Percentiles rank a stretch among this genome's conserved stretches.
Conservation (phyloP, 92 coral and sea anemone species). For the Paragorgia papillata region DNA sequence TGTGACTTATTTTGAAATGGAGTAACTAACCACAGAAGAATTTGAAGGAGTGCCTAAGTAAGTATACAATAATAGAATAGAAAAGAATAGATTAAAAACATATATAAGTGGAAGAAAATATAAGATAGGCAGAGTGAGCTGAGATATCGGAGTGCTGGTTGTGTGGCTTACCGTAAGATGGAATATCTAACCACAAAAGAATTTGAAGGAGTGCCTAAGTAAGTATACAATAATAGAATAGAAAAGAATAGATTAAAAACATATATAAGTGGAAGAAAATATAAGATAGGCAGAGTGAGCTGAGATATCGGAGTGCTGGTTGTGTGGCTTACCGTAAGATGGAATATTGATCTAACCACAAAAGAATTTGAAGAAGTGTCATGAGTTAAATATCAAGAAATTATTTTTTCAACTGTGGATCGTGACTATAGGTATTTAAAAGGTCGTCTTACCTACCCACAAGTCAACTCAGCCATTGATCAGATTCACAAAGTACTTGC, state of each 20-base stretch:
- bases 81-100: too few relatives aligned
- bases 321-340: slow-evolving; percentile 53
- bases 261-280: too few relatives aligned
- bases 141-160: too few relatives aligned
- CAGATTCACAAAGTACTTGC: slow-evolving; percentile 81
- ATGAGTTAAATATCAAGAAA: too few relatives aligned
- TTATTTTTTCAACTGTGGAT: too few relatives aligned
- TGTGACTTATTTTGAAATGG: slow-evolving; percentile 51
- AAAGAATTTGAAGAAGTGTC: slow-evolving; percentile 89
- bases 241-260: too few relatives aligned
- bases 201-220: slow-evolving; percentile 91
- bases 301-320: too few relatives aligned
- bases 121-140: too few relatives aligned
- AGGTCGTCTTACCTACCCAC: slow-evolving; percentile 82
- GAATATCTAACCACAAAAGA: slow-evolving; percentile 83
- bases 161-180: slow-evolving; percentile 51
- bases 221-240: too few relatives aligned
- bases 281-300: too few relatives aligned
- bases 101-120: too few relatives aligned
- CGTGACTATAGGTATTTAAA: slow-evolving; percentile 92
- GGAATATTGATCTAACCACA: slow-evolving; percentile 71
- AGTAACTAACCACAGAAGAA: slow-evolving; percentile 83
- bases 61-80: too few relatives aligned
- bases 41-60: slow-evolving; percentile 91
- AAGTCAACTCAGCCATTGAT: slow-evolving; percentile 81